Evolutionary conservation across 2,797 vertebrate genomes (phyloP).

Genomic region (Pipistrellus pygmaeus): DNA sequence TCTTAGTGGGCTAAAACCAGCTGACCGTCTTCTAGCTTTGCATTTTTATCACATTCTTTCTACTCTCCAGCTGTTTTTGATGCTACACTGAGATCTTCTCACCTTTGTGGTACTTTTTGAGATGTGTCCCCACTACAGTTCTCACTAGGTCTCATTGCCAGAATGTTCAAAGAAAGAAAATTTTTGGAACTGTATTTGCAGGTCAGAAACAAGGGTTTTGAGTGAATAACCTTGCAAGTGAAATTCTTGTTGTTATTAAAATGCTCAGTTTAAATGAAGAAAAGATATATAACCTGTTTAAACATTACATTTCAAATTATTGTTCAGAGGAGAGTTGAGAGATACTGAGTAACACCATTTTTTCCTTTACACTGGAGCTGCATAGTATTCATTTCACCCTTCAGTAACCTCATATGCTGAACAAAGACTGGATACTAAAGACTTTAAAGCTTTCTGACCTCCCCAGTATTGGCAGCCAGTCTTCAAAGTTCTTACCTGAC

Average conservation of each 20-base stretch:
- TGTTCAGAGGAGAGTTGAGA: slow-evolving; percentile 1
- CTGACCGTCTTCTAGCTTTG: slow-evolving; percentile 54
- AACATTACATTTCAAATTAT: slow-evolving; percentile 37
- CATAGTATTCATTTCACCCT: slow-evolving; percentile 56
- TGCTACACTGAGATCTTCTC: neutral
- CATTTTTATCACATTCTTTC: slow-evolving; percentile 54
- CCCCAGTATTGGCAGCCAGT: neutral
- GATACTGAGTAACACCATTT: neutral
- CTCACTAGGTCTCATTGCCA: neutral
- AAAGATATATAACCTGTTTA: neutral
- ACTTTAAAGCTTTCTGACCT: neutral
- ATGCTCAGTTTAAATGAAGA: slow-evolving; percentile 29
- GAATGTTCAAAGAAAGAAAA: neutral
- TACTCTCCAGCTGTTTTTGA: neutral
- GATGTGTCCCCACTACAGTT: neutral
- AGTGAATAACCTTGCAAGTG: neutral
- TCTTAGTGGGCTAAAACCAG: slow-evolving; percentile 47
- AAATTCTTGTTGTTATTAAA: slow-evolving; percentile 58
- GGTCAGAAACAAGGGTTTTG: slow-evolving; percentile 51
- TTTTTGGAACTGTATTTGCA: slow-evolving; percentile 5
- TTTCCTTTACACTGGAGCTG: neutral
- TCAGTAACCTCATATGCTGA: slow-evolving; percentile 49
- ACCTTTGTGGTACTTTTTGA: neutral
- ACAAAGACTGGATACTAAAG: neutral
- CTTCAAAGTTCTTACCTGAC: neutral